Evolutionary conservation across 2,797 vertebrate genomes (phyloP), one percentile per base, ranked within the genome.

Genomic region (Lepidocolaptes lacrymiger): DNA sequence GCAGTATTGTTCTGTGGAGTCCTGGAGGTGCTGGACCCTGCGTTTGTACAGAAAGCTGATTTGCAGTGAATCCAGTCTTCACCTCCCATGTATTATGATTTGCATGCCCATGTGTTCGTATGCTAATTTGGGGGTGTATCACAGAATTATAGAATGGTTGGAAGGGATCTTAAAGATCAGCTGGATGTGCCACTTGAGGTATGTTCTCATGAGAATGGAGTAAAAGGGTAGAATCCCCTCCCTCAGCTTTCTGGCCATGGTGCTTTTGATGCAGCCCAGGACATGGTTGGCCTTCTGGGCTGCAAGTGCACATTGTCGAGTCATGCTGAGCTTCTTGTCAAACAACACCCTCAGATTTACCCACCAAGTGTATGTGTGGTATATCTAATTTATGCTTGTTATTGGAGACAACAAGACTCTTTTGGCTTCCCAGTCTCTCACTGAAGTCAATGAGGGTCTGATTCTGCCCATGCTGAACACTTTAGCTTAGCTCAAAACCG

Each of bases 81-180:
- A 56, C 44, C 44, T 74, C 20, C 19, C 1, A 0, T 5, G 15
- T 21, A 62, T n/a, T 28, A 2, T 1, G 2, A 52, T 59, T 76
- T 71, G 39, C 0, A 0, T 30, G 32, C 10, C 41, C 1, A 0
- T 16, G 75, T 46, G 44, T 39, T 67, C 5, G 1, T 20, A 23
- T 54, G 15, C 8, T 34, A 18, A 39, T 89, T 44, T 67, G 10
- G 17, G 34, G 3, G 2, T 13, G 4, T 49, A 54, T 19, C 17
- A 15, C 3, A 27, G 51, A 64, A 58, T 55, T 67, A 37, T 6
- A 54, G 59, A 48, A 48, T 59, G 54, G 9, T 36, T 36, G 46
- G 59, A 41, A 59, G 34, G 6, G 11, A 41, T 19, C 66, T 48
- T 59, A 12, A 41, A 34, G 18, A 59, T 59, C 26, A 54, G 26